Base-by-base conservation (phyloP, 1,140 invertebrate genomes). In the Lepidurus apus region DNA sequence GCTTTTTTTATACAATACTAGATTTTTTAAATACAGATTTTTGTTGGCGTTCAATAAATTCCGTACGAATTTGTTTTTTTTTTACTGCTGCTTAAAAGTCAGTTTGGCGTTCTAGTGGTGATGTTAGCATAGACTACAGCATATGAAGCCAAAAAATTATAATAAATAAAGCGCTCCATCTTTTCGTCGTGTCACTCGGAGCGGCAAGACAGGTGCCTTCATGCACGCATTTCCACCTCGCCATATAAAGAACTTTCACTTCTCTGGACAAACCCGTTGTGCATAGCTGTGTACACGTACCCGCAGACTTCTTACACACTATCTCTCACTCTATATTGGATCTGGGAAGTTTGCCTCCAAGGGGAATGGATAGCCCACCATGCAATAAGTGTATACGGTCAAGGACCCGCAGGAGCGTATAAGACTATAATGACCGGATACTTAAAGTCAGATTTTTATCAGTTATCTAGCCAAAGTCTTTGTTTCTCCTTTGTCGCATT, bases 381-480 rank as follows among this genome's bases (percentile, higher is more conserved):
- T 65, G 53, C 53, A 65, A 65, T 21, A 65, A 9, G 53, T 65
- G 21, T 65, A 65, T 65, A 65, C 53, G 53, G 53, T 65, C 53
- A 65, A 65, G 53, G 53, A 65, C 53, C 53, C 53, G 53, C 53
- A 65, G 53, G n/a, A 65, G 21, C 53, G 53, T 65, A 34, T 34
- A 65, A 65, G 53, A n/a, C 53, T 21, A 65, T 13, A 65, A 65
- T 65, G 53, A 65, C 53, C 53, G 53, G 53, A 65, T 65, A 65
- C 53, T 65, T 65, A 21, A 17, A n/a, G 17, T 17, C 53, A 65
- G 53, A 65, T 65, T 21, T 34, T 65, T 65, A 21, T 65, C 53
- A 65, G 17, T 65, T 7, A 65, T 65, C 53, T 3, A 65, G 21
- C 53, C 34, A 34, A 65, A 65, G 53, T 65, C 8, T 65, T 17